Evolutionary conservation across 2,797 vertebrate species (phyloP).

Genomic region (Lutra lutra): DNA sequence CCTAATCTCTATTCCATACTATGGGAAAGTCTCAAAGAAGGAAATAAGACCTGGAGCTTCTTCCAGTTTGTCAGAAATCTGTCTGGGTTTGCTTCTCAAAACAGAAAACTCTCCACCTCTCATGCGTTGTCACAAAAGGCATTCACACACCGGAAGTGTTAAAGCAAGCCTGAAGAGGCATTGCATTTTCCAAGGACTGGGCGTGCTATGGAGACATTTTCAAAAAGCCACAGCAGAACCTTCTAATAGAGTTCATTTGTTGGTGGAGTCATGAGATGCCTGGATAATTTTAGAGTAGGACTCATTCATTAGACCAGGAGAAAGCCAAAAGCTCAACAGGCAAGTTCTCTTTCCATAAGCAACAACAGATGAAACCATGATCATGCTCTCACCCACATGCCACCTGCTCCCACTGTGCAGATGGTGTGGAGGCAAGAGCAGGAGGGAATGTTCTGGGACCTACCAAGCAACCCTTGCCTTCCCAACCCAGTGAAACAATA

Average conservation of each 20-base stretch:
- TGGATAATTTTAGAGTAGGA: background rate
- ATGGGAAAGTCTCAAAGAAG: background rate
- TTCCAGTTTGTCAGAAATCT: background rate
- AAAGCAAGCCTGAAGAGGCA: background rate
- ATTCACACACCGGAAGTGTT: background rate
- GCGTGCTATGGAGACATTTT: background rate
- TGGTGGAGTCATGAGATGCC: background rate
- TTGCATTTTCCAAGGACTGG: background rate
- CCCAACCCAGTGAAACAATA: background rate
- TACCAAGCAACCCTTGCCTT: background rate
- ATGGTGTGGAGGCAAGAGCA: background rate
- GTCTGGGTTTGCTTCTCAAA: constrained; percentile 28
- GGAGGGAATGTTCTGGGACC: background rate
- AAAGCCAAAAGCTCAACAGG: background rate
- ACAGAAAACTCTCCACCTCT: background rate
- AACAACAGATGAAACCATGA: background rate
- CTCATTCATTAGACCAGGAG: background rate
- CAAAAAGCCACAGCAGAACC: background rate
- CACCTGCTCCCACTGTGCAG: constrained; percentile 5
- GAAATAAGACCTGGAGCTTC: background rate
- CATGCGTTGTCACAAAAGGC: background rate
- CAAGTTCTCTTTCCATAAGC: background rate
- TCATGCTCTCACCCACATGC: background rate
- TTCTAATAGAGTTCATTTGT: background rate
- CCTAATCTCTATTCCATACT: background rate